Conservation (phyloP, 1,140 invertebrate species). For the Pogonomyrmex barbatus region DNA sequence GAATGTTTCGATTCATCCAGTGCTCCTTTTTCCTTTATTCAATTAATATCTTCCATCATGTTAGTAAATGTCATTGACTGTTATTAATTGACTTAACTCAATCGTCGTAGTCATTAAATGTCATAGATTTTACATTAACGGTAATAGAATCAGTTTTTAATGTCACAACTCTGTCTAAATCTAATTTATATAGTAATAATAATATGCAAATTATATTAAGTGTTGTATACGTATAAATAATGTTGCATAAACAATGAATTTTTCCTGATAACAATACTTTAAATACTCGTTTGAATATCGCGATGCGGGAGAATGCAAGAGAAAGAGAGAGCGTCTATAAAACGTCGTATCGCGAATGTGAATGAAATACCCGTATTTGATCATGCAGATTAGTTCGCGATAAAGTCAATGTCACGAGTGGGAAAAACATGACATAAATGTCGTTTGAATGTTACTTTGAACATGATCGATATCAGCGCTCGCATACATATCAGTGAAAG, state of each 20-base stretch:
- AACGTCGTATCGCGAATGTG: conserved; percentile 34
- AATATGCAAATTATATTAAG: no score
- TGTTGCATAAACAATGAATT: no score
- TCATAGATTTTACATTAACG: no score
- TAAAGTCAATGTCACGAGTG: conserved; percentile 50
- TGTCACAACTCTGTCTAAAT: no score
- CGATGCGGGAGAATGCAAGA: not conserved
- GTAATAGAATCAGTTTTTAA: no score
- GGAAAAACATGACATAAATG: conserved; percentile 24
- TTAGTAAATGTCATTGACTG: not conserved
- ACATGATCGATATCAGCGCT: not conserved
- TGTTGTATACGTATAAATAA: no score
- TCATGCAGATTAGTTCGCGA: not conserved
- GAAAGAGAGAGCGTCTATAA: conserved; percentile 14
- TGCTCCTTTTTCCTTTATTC: not conserved
- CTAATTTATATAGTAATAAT: not conserved
- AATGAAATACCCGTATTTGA: conserved; percentile 20
- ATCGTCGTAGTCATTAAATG: not conserved
- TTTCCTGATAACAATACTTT: not conserved
- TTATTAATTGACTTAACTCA: not conserved
- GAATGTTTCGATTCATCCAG: conserved; percentile 12
- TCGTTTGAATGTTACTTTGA: not conserved
- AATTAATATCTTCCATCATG: not conserved
- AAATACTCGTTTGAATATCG: not conserved
- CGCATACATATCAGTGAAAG: not conserved